A percentile compares a stretch with the other conserved stretches of the same genome.
Conservation (phyloP, 64 coral and sea anemone genomes). For the Stichodactyla mertensii region DNA sequence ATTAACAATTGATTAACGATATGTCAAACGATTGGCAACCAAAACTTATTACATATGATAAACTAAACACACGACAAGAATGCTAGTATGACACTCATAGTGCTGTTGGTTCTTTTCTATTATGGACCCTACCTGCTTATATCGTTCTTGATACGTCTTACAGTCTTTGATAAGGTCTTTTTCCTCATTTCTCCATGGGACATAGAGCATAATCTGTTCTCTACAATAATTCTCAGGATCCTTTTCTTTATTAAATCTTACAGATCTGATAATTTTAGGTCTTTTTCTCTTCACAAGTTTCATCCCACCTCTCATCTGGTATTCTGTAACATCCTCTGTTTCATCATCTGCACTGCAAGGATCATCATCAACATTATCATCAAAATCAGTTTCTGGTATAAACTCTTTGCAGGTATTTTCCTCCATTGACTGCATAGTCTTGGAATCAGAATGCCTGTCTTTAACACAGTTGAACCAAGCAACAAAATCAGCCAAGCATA, state of each 20-base stretch:
- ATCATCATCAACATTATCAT: constrained; percentile 26
- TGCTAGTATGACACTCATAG: neutral
- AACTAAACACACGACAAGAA: no score
- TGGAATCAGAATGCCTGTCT: no score
- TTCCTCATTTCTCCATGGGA: constrained; percentile 37
- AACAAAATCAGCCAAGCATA: no score
- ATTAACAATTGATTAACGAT: no score
- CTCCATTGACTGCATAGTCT: neutral
- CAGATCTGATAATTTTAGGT: constrained; percentile 29
- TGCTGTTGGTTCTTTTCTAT: constrained; percentile 8
- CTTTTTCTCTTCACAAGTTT: constrained; percentile 30
- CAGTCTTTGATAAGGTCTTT: constrained; percentile 25
- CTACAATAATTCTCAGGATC: neutral
- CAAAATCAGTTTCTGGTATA: no score
- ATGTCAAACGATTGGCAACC: no score
- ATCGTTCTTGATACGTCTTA: neutral
- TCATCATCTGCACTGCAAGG: neutral
- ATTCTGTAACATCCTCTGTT: constrained; percentile 6
- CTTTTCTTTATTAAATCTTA: constrained; percentile 36
- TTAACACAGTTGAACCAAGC: no score
- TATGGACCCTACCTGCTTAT: neutral
- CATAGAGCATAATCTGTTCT: constrained; percentile 38
- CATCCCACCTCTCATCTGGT: constrained; percentile 35
- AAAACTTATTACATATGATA: no score
- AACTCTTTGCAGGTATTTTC: neutral